These are phyloP conservation scores for Eupithecia subumbrata DNA, from an alignment of 2,888 invertebrate species.

Conservation along the genomic window DNA sequence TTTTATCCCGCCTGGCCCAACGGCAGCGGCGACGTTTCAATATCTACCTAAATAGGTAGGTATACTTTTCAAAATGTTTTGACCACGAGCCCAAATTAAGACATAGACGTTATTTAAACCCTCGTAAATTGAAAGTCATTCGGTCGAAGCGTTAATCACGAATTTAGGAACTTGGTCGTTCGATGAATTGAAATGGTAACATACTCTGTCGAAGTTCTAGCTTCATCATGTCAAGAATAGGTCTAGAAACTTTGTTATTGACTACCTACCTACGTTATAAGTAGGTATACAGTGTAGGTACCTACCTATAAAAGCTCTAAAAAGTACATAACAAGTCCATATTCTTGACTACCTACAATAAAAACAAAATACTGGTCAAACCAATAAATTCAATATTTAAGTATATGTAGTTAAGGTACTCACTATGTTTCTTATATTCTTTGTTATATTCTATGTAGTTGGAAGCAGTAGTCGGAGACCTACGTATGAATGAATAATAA, in stretches of 20 bases:
- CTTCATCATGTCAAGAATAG: not conserved
- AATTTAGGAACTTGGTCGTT: conserved; percentile 7
- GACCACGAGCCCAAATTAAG: not conserved
- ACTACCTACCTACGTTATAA: not conserved
- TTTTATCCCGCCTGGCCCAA: too few relatives aligned
- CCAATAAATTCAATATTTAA: not conserved
- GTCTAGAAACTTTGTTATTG: conserved; percentile 6
- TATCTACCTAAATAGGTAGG: not conserved
- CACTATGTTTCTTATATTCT: too few relatives aligned
- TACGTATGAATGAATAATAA: not conserved
- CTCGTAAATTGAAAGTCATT: not conserved
- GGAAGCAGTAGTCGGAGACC: not conserved
- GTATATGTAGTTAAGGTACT: not conserved
- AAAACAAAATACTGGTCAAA: not conserved
- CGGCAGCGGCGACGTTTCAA: too few relatives aligned
- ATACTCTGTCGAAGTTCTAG: conserved; percentile 13
- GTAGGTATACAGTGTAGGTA: not conserved
- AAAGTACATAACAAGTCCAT: not conserved
- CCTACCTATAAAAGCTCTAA: not conserved
- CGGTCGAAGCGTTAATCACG: conserved; percentile 1
- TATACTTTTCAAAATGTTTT: not conserved
- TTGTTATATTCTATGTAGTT: not conserved
- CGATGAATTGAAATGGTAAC: conserved; percentile 12
- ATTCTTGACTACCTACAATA: not conserved
- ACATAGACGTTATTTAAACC: not conserved